phyloP scores from a whole-genome alignment of 2,113 vertebrate species.

The Mobula birostris region DNA sequence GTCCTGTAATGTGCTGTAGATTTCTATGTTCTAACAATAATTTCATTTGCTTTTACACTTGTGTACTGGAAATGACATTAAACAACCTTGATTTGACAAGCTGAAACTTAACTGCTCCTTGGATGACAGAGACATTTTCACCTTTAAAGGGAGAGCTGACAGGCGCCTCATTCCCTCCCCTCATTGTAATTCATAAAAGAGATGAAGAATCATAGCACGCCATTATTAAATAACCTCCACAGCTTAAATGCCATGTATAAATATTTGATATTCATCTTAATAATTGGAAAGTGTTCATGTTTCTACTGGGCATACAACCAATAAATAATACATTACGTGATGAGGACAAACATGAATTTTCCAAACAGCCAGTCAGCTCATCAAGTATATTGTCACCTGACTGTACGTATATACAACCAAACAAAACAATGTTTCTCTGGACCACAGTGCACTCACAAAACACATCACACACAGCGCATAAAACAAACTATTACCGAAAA shows the following conservation, averaged over 20 bases:
- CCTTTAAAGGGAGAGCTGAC: not conserved
- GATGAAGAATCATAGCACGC: not conserved
- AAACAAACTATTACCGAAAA: too few relatives aligned
- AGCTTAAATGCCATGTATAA: constrained; percentile 28
- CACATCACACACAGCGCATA: too few relatives aligned
- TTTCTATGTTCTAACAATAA: too few relatives aligned
- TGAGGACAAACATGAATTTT: not conserved
- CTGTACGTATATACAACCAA: too few relatives aligned
- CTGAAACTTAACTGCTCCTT: not conserved
- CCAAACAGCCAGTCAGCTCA: not conserved
- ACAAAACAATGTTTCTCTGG: too few relatives aligned
- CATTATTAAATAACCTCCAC: not conserved
- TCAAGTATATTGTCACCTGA: not conserved
- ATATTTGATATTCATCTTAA: constrained; percentile 32
- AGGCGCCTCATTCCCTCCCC: not conserved
- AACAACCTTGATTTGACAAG: too few relatives aligned
- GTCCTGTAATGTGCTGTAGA: too few relatives aligned
- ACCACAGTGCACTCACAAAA: too few relatives aligned
- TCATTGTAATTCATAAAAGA: not conserved
- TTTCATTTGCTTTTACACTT: too few relatives aligned
- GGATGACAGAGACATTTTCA: not conserved
- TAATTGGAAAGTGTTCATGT: not conserved
- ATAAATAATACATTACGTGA: not conserved
- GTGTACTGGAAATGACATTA: too few relatives aligned
- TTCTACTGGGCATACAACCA: not conserved